phyloP scores from a whole-genome alignment of 2,797 vertebrate genomes.

The Macropodus opercularis region DNA sequence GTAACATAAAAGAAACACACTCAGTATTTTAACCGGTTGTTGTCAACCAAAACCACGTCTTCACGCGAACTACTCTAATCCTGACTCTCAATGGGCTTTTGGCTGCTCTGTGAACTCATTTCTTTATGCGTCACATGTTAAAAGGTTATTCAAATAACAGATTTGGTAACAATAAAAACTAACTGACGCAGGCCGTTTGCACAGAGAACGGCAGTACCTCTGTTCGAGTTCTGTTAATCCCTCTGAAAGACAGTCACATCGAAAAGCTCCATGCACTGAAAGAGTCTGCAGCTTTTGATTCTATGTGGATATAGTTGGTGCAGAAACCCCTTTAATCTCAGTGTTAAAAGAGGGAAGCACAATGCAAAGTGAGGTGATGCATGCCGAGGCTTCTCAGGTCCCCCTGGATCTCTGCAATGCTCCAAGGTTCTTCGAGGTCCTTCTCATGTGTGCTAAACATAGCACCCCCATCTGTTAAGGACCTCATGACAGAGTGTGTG shows the following conservation, averaged over 20 bases:
- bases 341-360: neutral
- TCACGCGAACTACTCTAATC: too few species aligned
- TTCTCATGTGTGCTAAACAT: slow-evolving; percentile 65
- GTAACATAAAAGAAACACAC: too few species aligned
- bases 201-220: neutral
- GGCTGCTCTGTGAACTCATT: too few species aligned
- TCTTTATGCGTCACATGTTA: too few species aligned
- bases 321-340: neutral
- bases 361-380: slow-evolving; percentile 9
- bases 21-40: too few species aligned
- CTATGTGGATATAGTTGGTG: neutral
- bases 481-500: slow-evolving; percentile 55
- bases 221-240: neutral
- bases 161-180: too few species aligned
- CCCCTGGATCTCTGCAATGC: slow-evolving; percentile 20
- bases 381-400: slow-evolving; percentile 20
- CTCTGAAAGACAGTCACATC: neutral
- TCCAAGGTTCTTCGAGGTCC: slow-evolving; percentile 46
- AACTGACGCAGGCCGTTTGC: neutral
- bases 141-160: too few species aligned
- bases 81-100: too few species aligned
- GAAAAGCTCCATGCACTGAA: neutral
- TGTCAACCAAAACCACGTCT: too few species aligned
- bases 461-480: slow-evolving; percentile 61
- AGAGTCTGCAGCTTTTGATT: neutral